Evolutionary conservation across 2,797 vertebrate genomes (phyloP), one percentile per base, ranked within the genome.

Genomic region (Anomalospiza imberbis): DNA sequence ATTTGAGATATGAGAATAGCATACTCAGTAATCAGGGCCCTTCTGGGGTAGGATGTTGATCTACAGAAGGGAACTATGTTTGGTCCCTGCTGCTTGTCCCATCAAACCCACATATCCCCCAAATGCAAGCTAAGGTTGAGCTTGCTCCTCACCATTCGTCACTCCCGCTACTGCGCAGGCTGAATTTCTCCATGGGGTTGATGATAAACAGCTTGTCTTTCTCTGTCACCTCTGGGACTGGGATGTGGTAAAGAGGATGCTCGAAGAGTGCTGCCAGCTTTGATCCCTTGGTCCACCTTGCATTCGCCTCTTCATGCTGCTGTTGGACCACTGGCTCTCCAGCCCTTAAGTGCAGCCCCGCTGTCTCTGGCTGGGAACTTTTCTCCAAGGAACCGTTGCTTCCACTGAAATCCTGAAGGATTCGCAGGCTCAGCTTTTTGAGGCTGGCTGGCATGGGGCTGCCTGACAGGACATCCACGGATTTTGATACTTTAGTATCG

Each of bases 151-250:
- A 99, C 98, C 98, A 98, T 97, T 98, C 97, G 0, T 98, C 97
- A 26, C 95, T 97, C 82, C 95, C 94, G 2, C 85, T 97, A 86
- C 63, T 94, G 83, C 22, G 97, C 63, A 97, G 94, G 10, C 96
- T 95, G 88, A 97, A 96, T 89, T 96, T 95, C 88, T 96, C 95
- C 97, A 96, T 53, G 48, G 98, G 89, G 75, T 98, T 98, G 71
- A 98, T 78, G 3, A 85, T 96, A 77, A 99, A 97, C 78, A 99
- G 98, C 94, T 97, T 97, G 96, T 99, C 98, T 4, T 98, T 98
- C 40, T 98, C 97, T 0, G 89, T 93, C 66, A 98, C 61, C 11
- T 93, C 60, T 1, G 96, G 96, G 24, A 65, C 20, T 2, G 96
- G 97, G 60, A 95, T 58, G 45, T 98, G 98, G 96, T 98, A 98